Base-by-base conservation (phyloP, 2,797 vertebrate genomes). In the Manis crassicaudata region DNA sequence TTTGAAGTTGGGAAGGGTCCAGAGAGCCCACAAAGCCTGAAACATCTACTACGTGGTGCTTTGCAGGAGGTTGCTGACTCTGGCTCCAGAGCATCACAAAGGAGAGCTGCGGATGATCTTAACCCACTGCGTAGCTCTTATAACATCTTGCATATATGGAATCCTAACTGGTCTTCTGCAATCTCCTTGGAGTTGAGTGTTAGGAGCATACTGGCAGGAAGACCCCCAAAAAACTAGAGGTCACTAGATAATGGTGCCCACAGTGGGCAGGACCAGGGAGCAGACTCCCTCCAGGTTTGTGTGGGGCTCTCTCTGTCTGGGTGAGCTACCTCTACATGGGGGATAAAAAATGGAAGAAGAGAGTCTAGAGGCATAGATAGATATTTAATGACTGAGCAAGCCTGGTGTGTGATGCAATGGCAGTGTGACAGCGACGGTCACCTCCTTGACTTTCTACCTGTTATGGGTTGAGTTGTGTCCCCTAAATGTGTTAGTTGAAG, bases 91-190 rank as follows among this genome's bases (percentile, higher is more conserved):
- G 6, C 4, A 10, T 35, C n/a, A 1, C 6, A 2, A 18, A 54
- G 21, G 67, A 77, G 63, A 35, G 27, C 1, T 0, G 32, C 0
- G 1, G n/a, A 6, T 1, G 8, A 25, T 13, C 25, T n/a, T 35
- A 12, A 29, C 1, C 46, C 25, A 0, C 13, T 1, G 32, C 3
- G 14, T 0, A 23, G 50, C 7, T 23, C 43, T 35, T 14, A 46
- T 20, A 10, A 6, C 7, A 10, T 3, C 18, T 1, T 16, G 14
- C 29, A 35, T 16, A 1, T 11, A 3, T 56, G 12, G n/a, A 43
- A 52, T 50, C 37, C 7, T 18, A 14, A 23, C 3, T 18, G 23
- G 23, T 21, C 27, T 40, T 8, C 40, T 17, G 27, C 1, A 0
- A 1, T 65, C 14, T 32, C 18, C 29, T 17, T 13, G 18, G 75